phyloP scores from a whole-genome alignment of 2,888 invertebrate species.

The Aporophyla lueneburgensis region DNA sequence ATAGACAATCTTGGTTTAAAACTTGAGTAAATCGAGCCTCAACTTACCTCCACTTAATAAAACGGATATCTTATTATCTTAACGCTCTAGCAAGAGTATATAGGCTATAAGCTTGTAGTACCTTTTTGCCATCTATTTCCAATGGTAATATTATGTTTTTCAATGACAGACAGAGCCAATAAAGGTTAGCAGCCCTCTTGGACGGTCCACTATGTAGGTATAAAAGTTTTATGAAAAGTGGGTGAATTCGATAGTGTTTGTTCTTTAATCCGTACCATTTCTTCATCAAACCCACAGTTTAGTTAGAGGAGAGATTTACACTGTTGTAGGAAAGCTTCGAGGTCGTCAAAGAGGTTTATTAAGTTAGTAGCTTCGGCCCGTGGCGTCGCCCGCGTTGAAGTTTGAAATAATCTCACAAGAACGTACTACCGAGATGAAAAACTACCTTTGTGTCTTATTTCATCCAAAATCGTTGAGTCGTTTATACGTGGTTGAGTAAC shows the following conservation, averaged over 20 bases:
- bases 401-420: too few species aligned
- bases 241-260: too few species aligned
- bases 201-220: too few species aligned
- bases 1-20: background rate
- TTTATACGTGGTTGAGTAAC: too few species aligned
- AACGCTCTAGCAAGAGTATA: background rate
- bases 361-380: background rate
- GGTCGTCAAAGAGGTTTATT: background rate
- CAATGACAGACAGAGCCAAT: background rate
- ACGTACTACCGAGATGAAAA: too few species aligned
- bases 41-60: background rate
- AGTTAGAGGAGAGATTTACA: too few species aligned
- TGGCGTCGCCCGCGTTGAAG: background rate
- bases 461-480: background rate
- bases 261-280: background rate
- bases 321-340: background rate
- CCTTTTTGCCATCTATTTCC: background rate
- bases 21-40: background rate
- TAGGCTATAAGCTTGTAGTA: background rate
- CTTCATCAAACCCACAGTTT: background rate
- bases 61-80: background rate
- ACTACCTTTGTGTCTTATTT: too few species aligned
- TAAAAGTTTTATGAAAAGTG: too few species aligned
- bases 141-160: background rate
- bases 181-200: background rate